Evolutionary conservation across 2,797 vertebrate species (phyloP), one percentile per base, ranked within the genome.

Genomic region (Takifugu rubripes): DNA sequence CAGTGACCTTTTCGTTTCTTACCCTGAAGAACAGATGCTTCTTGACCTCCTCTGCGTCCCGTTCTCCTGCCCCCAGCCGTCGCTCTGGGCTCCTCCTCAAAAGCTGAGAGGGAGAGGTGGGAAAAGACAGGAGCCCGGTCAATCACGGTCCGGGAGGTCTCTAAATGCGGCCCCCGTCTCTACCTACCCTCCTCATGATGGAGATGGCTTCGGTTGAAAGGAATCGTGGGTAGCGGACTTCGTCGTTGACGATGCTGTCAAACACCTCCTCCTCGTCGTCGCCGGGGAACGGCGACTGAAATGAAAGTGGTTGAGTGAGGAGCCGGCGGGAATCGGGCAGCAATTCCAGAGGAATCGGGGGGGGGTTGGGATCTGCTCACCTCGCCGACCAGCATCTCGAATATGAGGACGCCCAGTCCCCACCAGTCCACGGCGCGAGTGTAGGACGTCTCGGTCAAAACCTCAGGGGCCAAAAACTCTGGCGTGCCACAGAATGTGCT

Each of bases 251-350:
- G 71, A 98, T 99, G 88, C 97, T 99, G 92, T 99, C 97, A 72
- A 99, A 99, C 72, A 99, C 96, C 72, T 99, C 97, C 72, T 99
- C 97, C 90, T 99, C 97, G 68, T 98, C 96, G 59, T 98, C 97
- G 47, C 97, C 97, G 56, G 97, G 96, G 78, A 99, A 99, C 15
- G 97, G 97, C 54, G 97, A 98, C 97, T 99, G 77, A 5, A 51
- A 33, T 10, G 1, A 9, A 45, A 49, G 25, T 68, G 17, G 49
- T 0, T 7, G 52, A n/a, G 2, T 5, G 54, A 46, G 44, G 44
- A 17, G 5, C 16, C 21, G 21, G 21, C 21, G 21, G 21, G 21
- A 21, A 21, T 21, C 21, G 21, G 21, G 21, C 21, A 40, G 33
- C 33, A 1, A 21, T 12, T 40, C 12, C 33, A 40, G 33, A 46